Base-by-base conservation (phyloP, 2,888 invertebrate genomes). In the Erebia ligea region DNA sequence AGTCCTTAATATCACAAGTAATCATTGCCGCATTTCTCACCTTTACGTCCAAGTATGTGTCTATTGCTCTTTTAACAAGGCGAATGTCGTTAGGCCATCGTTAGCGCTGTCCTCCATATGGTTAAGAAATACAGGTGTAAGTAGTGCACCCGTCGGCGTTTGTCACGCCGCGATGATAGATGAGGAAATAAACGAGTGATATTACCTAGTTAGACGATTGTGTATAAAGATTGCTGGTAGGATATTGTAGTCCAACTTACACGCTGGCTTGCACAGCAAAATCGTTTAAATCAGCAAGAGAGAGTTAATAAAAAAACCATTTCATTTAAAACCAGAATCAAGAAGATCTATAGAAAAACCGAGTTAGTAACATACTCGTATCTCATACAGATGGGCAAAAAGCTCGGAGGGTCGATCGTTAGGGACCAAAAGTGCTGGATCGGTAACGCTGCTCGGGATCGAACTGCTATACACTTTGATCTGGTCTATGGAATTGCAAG, bases 111-210 rank as follows among this genome's bases (percentile, higher is more conserved):
- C 82, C 84, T 81, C 79, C 79, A 78, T 79, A 79, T 80, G 78
- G 81, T 83, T 82, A 84, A 83, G 80, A 80, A 79, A 81, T 80
- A 86, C 83, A 84, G 81, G 83, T 83, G 84, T 81, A 81, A 80
- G 80, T 80, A 81, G 78, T 83, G 84, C 84, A 83, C 79, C 80
- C 81, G 85, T 81, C 84, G 82, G 79, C 81, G 78, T 81, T 79
- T 84, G 86, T 85, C 85, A 83, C 79, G 80, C 80, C 72, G 77
- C 70, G 77, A 81, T 88, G 88, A 89, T 86, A 79, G 85, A 89
- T 86, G 86, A 79, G 79, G 79, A 82, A 80, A 84, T 84, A 83
- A 84, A 85, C 81, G 81, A 81, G 82, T 81, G 63, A 70, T 84
- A 85, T 87, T 85, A 82, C 81, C 84, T 83, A 84, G 84, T 86